Percentiles rank a stretch among this genome's conserved stretches.
Conservation (phyloP, 2,113 vertebrate species). For the Perccottus glenii region DNA sequence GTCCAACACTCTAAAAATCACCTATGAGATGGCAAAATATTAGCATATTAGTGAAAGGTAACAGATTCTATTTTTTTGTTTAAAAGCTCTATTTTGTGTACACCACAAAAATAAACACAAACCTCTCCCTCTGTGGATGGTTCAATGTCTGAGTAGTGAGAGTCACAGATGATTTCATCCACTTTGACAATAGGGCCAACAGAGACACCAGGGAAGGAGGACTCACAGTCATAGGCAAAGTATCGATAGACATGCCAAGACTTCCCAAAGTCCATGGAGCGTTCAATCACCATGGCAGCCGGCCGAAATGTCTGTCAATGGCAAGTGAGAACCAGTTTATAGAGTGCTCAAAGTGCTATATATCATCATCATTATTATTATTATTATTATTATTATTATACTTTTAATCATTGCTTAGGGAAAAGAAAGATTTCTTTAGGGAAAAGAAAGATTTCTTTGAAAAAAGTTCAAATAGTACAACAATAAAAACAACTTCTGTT, state of each 20-base stretch:
- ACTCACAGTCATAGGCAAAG: constrained; percentile 89
- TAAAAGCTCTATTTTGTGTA: too few species aligned
- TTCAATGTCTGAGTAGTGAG: constrained; percentile 92
- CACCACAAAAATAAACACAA: constrained; percentile 10
- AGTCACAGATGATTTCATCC: constrained; percentile 93
- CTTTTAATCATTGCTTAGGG: too few species aligned
- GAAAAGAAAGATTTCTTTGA: too few species aligned
- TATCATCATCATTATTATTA: too few species aligned
- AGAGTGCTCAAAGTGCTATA: too few species aligned
- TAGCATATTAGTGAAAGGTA: not conserved
- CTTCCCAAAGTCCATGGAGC: constrained; percentile 90
- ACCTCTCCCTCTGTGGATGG: constrained; percentile 96
- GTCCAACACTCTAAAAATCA: constrained; percentile 92
- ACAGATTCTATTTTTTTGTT: too few species aligned
- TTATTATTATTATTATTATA: too few species aligned
- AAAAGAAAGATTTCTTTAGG: too few species aligned
- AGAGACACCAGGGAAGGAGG: constrained; percentile 86
- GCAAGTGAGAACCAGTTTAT: not conserved
- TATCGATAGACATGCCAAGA: constrained; percentile 94
- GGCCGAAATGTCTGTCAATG: constrained; percentile 90
- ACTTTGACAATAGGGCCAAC: constrained; percentile 87
- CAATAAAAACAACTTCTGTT: constrained; percentile 1
- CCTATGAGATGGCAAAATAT: constrained; percentile 69
- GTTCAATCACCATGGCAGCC: constrained; percentile 94
- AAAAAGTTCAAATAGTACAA: too few species aligned